phyloP scores from a whole-genome alignment of 2,797 vertebrate species.

The Antrozous pallidus region DNA sequence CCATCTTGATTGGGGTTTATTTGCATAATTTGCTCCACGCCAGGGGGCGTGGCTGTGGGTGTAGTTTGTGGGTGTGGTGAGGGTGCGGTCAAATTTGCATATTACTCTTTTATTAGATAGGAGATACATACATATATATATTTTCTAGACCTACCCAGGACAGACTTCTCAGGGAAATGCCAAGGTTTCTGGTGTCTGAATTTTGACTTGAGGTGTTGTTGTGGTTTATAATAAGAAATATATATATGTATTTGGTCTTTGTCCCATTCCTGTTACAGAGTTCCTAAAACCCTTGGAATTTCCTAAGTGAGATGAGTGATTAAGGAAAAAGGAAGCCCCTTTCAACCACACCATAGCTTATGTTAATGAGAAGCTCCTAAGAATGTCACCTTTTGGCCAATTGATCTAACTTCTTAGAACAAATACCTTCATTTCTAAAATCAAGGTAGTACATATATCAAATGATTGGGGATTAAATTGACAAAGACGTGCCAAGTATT shows the following conservation, averaged over 20 bases:
- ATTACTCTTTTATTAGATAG: too few species aligned
- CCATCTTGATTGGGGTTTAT: too few species aligned
- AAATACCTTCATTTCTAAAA: slow-evolving; percentile 1
- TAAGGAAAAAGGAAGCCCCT: background rate
- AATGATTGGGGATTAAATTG: background rate
- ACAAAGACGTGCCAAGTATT: background rate
- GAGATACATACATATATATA: too few species aligned
- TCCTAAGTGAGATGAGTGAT: background rate
- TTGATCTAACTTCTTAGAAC: slow-evolving; percentile 5
- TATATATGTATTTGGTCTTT: background rate
- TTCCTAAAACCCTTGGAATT: background rate
- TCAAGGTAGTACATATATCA: background rate
- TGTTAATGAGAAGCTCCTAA: background rate
- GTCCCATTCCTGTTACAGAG: background rate
- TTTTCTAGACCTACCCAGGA: background rate
- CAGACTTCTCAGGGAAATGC: background rate
- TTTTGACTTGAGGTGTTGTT: background rate
- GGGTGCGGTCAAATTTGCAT: too few species aligned
- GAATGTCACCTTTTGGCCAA: background rate
- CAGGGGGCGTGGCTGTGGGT: too few species aligned
- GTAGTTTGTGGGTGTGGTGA: too few species aligned
- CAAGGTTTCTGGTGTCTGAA: background rate
- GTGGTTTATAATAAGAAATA: background rate
- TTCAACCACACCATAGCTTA: background rate
- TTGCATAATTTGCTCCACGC: too few species aligned